These are phyloP conservation scores for Andricus curvator DNA, from an alignment of 2,888 invertebrate genomes.

Conservation along the genomic window DNA sequence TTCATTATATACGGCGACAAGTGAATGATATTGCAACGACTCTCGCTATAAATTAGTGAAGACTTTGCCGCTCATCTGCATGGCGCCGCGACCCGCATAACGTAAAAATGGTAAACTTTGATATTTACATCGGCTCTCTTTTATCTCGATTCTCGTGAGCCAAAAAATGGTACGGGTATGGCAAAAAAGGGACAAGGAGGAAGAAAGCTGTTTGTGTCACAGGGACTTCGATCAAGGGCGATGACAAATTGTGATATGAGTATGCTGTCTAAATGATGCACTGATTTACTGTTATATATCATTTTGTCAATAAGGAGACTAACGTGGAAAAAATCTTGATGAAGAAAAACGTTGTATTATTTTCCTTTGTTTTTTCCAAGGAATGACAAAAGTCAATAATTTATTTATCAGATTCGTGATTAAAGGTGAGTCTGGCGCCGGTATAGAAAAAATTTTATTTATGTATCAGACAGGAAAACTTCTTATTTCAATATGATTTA, in stretches of 20 bases:
- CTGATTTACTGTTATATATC: not conserved
- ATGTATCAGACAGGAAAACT: not conserved
- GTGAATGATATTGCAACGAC: conserved; percentile 64
- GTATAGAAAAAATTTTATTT: not conserved
- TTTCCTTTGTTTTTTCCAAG: not conserved
- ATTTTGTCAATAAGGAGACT: conserved; percentile 11
- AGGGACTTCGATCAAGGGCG: conserved; percentile 15
- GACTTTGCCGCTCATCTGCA: conserved; percentile 58
- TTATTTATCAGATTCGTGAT: not conserved
- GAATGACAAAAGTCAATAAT: not conserved
- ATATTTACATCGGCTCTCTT: conserved; percentile 31
- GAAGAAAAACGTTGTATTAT: not conserved
- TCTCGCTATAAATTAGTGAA: conserved; percentile 63
- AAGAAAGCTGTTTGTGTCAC: conserved; percentile 28
- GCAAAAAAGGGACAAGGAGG: not conserved
- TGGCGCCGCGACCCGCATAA: conserved; percentile 50
- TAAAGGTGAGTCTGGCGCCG: not conserved
- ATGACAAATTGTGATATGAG: conserved; percentile 29
- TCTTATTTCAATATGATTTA: not conserved
- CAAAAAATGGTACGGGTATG: not conserved
- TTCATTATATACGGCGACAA: conserved; percentile 61
- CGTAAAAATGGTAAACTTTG: conserved; percentile 8
- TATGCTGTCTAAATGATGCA: conserved; percentile 15
- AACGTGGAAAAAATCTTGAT: not conserved
- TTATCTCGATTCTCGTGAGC: conserved; percentile 12